These are phyloP conservation scores for Papilio helenus DNA, from an alignment of 1,140 invertebrate genomes.

Conservation along the genomic window DNA sequence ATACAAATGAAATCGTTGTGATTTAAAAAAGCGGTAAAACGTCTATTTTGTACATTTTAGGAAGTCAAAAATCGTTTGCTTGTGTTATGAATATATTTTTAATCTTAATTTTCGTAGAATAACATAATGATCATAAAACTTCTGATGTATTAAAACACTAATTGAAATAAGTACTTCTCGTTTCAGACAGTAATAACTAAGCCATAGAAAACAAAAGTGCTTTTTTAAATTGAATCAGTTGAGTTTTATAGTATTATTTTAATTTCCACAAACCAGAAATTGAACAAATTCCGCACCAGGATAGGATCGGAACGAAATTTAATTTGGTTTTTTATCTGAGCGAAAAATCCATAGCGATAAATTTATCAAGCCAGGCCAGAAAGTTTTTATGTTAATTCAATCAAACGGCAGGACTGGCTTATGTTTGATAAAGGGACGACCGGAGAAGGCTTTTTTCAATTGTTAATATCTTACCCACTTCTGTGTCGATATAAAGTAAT, in stretches of 20 bases:
- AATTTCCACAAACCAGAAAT: conserved; percentile 38
- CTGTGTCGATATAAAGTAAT: not conserved
- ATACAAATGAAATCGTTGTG: not conserved
- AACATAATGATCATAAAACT: too few species aligned
- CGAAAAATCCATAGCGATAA: conserved; percentile 68
- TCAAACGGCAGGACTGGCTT: conserved; percentile 65
- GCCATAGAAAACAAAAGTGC: not conserved
- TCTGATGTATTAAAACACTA: too few species aligned
- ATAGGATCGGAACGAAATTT: conserved; percentile 62
- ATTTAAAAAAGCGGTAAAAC: not conserved
- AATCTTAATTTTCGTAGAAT: too few species aligned
- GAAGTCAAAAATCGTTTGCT: not conserved
- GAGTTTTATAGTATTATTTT: not conserved
- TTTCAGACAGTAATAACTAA: too few species aligned
- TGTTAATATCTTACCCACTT: not conserved
- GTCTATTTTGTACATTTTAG: not conserved
- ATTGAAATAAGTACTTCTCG: too few species aligned
- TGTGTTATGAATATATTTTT: not conserved
- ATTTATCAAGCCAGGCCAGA: conserved; percentile 63
- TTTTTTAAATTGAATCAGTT: not conserved
- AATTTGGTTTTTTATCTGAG: conserved; percentile 64
- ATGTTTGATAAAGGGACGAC: conserved; percentile 64
- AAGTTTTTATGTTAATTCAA: conserved; percentile 77
- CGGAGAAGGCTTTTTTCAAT: conserved; percentile 36
- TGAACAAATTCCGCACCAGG: conserved; percentile 43